Evolutionary conservation across 2,113 vertebrate genomes (phyloP).

Genomic region (Melanotaenia duboulayi): DNA sequence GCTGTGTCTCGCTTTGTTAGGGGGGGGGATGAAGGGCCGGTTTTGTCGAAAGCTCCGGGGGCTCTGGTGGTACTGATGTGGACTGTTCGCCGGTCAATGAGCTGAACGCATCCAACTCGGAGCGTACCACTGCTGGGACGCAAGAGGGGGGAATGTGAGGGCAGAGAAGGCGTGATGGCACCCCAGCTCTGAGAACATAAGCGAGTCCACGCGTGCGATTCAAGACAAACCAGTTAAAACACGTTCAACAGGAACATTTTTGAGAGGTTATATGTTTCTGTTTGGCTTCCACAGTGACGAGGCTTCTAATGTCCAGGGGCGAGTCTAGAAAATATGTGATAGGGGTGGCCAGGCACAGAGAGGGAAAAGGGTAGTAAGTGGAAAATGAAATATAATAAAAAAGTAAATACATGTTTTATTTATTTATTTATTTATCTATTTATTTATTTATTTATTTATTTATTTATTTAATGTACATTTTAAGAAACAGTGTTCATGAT

Average conservation of each 20-base stretch:
- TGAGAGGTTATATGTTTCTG: too few relatives aligned
- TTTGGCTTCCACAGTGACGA: too few relatives aligned
- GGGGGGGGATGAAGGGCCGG: slow-evolving; percentile 27
- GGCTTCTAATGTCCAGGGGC: too few relatives aligned
- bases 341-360: too few relatives aligned
- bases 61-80: slow-evolving; percentile 73
- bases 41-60: slow-evolving; percentile 48
- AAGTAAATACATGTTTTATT: too few relatives aligned
- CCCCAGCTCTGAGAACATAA: slow-evolving; percentile 44
- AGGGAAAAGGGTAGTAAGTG: too few relatives aligned
- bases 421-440: too few relatives aligned
- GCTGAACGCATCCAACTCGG: slow-evolving; percentile 60
- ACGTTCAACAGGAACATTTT: not conserved
- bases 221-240: not conserved
- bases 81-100: slow-evolving; percentile 64
- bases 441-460: too few relatives aligned
- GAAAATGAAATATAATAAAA: too few relatives aligned
- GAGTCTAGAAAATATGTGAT: too few relatives aligned
- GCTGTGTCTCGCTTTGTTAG: slow-evolving; percentile 26
- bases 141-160: slow-evolving; percentile 5
- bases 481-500: too few relatives aligned
- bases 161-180: not conserved
- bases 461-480: too few relatives aligned
- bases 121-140: slow-evolving; percentile 72
- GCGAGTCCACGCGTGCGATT: slow-evolving; percentile 52